Base-by-base conservation (phyloP, 1,140 invertebrate species). In the Zaprionus camerounensis region DNA sequence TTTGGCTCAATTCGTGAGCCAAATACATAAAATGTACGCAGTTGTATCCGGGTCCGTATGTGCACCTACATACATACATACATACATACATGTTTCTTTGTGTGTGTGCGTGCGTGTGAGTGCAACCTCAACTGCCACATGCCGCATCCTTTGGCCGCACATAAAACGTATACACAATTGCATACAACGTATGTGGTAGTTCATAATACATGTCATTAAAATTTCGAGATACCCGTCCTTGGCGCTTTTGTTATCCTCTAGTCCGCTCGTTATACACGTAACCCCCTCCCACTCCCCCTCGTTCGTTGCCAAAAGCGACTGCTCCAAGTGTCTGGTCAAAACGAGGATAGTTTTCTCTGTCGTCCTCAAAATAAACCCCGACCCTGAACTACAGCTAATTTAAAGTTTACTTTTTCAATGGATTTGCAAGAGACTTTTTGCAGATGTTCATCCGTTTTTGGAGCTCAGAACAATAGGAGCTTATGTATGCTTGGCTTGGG, bases 11-110 rank as follows among this genome's bases (percentile, higher is more conserved):
- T 73, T 87, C 85, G 84, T 87, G 84, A 84, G 84, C 81, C 84
- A 88, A 87, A 87, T 87, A 84, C 84, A 88, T 84, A 87, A 79
- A 81, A 88, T 71, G 46, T 81, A 87, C 71, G 81, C 84, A 67
- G 53, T 41, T 44, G 9, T n/a, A 24, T 41, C 34, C 20, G n/a
- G 15, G 22, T 36, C 24, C 46, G 1, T 36, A 20, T 61, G 34
- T 26, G 22, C 26, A 51, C 72, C 80, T 81, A 61, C 57, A 11
- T 56, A 36, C 41, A 71, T 51, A 64, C 44, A 51, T 46, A 13
- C 9, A 22, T 26, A 24, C 24, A n/a, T n/a, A n/a, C n/a, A 24
- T 24, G 24, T 24, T 24, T 49, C 11, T 46, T 20, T 20, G 20
- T 20, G 20, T 20, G 20, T 20, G 20, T 20, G 20, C 20, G 38